Conservation (phyloP, 2,113 vertebrate species). For the Lamprotornis superbus region DNA sequence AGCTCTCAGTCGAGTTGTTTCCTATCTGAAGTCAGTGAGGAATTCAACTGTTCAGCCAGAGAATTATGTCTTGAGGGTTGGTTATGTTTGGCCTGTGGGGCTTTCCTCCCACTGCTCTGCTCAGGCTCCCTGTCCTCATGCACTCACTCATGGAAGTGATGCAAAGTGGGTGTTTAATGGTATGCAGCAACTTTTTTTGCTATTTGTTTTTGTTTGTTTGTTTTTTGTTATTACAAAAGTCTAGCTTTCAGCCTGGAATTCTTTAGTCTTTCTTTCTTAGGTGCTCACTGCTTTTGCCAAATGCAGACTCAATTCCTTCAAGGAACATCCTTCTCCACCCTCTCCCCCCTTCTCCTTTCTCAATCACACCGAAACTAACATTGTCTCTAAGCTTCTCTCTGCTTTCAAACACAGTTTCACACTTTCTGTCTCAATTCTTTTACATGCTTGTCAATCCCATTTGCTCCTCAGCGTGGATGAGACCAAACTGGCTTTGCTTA, state of each 20-base stretch:
- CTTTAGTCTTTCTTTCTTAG: background rate
- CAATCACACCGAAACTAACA: background rate
- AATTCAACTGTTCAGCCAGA: background rate
- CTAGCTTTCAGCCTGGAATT: background rate
- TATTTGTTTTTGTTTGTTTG: background rate
- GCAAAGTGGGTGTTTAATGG: background rate
- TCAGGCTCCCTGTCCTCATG: background rate
- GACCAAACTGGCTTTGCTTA: conserved; percentile 5
- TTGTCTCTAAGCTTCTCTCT: background rate
- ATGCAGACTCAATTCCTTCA: background rate
- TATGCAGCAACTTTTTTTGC: background rate
- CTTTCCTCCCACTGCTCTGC: background rate
- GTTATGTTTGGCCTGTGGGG: background rate
- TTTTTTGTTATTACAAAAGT: background rate
- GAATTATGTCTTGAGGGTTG: background rate
- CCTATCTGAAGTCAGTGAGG: background rate
- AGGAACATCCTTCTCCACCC: background rate
- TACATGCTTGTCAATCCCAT: conserved; percentile 60
- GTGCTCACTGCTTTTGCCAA: background rate
- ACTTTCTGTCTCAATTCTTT: conserved; percentile 46
- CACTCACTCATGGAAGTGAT: background rate
- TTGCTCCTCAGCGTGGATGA: background rate
- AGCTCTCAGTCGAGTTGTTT: background rate
- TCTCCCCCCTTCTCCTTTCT: background rate
- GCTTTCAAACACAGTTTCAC: conserved; percentile 56